Base-by-base conservation (phyloP, 2,797 vertebrate species). In the Oreochromis mossambicus region DNA sequence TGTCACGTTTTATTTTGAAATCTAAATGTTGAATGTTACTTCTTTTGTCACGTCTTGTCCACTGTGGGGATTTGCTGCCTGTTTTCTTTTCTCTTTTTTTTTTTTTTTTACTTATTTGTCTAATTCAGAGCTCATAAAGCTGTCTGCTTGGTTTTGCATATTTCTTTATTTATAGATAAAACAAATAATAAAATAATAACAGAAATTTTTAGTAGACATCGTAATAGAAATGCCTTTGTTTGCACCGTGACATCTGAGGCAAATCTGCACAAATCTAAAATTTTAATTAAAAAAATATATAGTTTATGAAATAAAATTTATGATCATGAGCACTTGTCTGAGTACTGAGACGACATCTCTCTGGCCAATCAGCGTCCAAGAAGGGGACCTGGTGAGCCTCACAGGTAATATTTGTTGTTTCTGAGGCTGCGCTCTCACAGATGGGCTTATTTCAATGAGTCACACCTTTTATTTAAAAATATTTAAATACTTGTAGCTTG, bases 171-270 rank as follows among this genome's bases (percentile, higher is more conserved):
- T 66, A 21, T 1, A 38, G 2, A 21, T 38, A 41, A 66, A 66
- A 66, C 0, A 21, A 43, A 14, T 68, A 68, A 43, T 26, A 26
- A 70, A 43, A 43, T 41, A n/a, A 66, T 36, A 6, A 46, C 10
- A n/a, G 1, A 7, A 2, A 0, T 63, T n/a, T 0, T 38, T 38
- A 3, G 2, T 5, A 38, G 11, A 66, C 19, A 66, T 21, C 0
- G 0, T 2, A 14, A n/a, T 66, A 38, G 0, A 38, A 38, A 38
- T 8, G 0, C 11, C 0, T 66, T 63, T 63, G 61, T 38, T 66
- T 1, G 0, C 7, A 66, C 34, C 8, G 34, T 66, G 34, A 4
- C 1, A 4, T 13, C 2, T 63, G 19, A 66, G 11, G 0, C 34
- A 38, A 38, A 11, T 63, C 19, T 63, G 58, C 17, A 36, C 6